A percentile compares a stretch with the other conserved stretches of the same genome.
These are phyloP conservation scores for Serinus canaria DNA, from an alignment of 2,113 vertebrate genomes.

Conservation along the genomic window DNA sequence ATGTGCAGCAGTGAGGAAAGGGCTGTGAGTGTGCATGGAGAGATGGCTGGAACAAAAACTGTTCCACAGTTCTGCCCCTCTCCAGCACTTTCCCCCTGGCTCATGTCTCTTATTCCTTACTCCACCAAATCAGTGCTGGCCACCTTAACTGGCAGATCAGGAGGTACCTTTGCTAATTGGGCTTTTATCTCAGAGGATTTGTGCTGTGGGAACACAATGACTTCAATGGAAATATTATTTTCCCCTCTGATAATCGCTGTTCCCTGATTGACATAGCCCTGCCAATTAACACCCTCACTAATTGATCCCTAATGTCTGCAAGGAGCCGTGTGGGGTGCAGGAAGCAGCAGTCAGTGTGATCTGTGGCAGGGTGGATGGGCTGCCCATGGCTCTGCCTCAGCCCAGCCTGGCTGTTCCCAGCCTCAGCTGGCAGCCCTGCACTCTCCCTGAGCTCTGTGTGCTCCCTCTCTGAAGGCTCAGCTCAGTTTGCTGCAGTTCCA, in stretches of 20 bases:
- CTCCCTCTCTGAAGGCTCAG: not conserved
- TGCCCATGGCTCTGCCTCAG: not conserved
- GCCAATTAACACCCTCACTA: not conserved
- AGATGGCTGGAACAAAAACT: not conserved
- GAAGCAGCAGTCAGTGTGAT: not conserved
- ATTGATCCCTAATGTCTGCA: not conserved
- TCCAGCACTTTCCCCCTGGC: not conserved
- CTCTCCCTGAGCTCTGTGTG: not conserved
- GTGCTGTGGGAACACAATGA: not conserved
- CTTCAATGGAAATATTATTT: not conserved
- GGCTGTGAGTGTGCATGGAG: not conserved
- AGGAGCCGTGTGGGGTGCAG: not conserved
- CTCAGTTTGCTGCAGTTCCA: not conserved
- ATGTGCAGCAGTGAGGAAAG: not conserved
- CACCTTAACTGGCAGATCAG: not conserved
- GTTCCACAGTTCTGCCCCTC: fast-evolving
- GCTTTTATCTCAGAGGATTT: not conserved
- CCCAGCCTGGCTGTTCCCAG: not conserved
- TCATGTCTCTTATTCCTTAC: not conserved
- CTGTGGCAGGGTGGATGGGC: not conserved
- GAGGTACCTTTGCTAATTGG: not conserved
- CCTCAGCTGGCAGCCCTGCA: not conserved
- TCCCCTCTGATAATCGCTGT: not conserved
- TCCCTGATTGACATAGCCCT: not conserved
- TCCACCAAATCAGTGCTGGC: not conserved